phyloP scores from a whole-genome alignment of 2,797 vertebrate species.

The Gastrophryne carolinensis region DNA sequence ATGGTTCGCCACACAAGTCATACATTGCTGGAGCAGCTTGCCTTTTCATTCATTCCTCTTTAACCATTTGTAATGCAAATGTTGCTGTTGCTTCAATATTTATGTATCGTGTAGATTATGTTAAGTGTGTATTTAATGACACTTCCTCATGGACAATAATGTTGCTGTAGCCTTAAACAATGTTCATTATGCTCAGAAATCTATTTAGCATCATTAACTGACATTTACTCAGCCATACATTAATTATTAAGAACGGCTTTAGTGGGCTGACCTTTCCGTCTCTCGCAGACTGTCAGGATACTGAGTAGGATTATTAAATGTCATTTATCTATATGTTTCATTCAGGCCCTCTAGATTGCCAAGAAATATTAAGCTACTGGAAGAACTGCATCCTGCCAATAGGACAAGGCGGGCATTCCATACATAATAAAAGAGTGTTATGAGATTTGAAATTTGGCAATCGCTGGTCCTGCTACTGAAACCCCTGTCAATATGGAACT shows the following conservation, averaged over 20 bases:
- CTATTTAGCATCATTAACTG: constrained; percentile 26
- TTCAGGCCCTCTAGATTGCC: neutral
- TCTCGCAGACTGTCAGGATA: neutral
- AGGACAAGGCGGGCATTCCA: too few species aligned
- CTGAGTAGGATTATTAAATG: constrained; percentile 2
- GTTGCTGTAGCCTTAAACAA: constrained; percentile 9
- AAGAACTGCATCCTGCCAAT: neutral
- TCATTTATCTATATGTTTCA: constrained; percentile 12
- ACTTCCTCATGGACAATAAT: constrained; percentile 4
- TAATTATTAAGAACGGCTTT: constrained; percentile 40
- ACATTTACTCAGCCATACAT: constrained; percentile 23
- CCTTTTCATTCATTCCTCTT: too few species aligned
- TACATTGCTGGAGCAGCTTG: too few species aligned
- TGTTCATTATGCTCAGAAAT: constrained; percentile 19
- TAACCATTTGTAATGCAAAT: too few species aligned
- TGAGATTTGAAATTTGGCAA: too few species aligned
- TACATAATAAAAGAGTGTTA: too few species aligned
- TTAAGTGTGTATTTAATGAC: constrained; percentile 8
- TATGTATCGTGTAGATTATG: neutral
- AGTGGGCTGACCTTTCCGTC: constrained; percentile 16
- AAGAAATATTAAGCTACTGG: neutral
- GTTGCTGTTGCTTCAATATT: neutral
- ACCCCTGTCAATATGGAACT: too few species aligned
- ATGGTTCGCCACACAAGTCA: too few species aligned
- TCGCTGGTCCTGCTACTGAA: too few species aligned